These are phyloP conservation scores for Natator depressus DNA, from an alignment of 2,113 vertebrate genomes.

Conservation along the genomic window DNA sequence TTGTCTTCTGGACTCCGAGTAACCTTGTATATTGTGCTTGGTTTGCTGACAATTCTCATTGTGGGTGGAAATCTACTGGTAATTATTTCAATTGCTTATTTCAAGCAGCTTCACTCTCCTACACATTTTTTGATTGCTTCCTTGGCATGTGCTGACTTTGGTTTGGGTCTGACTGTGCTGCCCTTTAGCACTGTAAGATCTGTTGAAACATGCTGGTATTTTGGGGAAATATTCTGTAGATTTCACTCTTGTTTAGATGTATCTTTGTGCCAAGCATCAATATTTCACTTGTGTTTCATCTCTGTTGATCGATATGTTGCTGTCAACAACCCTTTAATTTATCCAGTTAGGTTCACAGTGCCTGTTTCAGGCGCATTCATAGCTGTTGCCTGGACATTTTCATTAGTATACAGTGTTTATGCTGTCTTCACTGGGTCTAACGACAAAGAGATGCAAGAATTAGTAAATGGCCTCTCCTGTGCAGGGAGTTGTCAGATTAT, in stretches of 20 bases:
- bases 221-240: constrained; percentile 52
- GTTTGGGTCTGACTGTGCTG: constrained; percentile 32
- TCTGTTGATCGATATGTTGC: constrained; percentile 63
- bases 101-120: constrained; percentile 60
- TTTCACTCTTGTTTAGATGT: constrained; percentile 58
- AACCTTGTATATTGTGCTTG: constrained; percentile 17
- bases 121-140: constrained; percentile 30
- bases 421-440: constrained; percentile 42
- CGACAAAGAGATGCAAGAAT: constrained; percentile 34
- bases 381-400: constrained; percentile 51
- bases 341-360: constrained; percentile 50
- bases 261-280: constrained; percentile 57
- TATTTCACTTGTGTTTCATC: constrained; percentile 63
- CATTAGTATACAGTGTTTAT: constrained; percentile 29
- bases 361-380: constrained; percentile 9
- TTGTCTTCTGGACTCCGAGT: not conserved
- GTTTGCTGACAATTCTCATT: constrained; percentile 9
- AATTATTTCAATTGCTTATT: constrained; percentile 44
- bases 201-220: constrained; percentile 67
- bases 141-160: constrained; percentile 27
- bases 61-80: constrained; percentile 60
- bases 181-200: constrained; percentile 52
- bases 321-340: constrained; percentile 55
- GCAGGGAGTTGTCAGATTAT: constrained; percentile 8
- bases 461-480: constrained; percentile 25